phyloP scores from a whole-genome alignment of 2,113 vertebrate genomes.

The Calidris pugnax region DNA sequence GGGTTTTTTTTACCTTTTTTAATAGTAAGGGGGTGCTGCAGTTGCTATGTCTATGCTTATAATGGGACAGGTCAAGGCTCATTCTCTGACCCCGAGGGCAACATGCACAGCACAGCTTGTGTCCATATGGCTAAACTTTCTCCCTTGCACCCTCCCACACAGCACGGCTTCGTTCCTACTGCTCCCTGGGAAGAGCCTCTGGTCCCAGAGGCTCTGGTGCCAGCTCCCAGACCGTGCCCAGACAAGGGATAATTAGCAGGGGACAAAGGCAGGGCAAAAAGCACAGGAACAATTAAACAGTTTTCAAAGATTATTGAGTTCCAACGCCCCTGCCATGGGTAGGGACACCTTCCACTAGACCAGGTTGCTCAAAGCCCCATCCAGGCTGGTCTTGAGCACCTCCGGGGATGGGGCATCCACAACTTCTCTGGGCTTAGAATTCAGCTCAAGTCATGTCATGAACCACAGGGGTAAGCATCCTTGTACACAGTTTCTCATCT shows the following conservation, averaged over 20 bases:
- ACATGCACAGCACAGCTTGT: neutral
- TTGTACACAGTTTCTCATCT: neutral
- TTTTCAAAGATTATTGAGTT: too few species aligned
- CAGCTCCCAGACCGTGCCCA: neutral
- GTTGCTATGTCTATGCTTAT: fast-evolving
- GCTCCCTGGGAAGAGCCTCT: neutral
- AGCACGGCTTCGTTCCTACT: neutral
- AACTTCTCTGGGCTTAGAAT: neutral
- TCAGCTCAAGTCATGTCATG: neutral
- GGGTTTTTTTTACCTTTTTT: neutral
- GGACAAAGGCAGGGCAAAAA: neutral
- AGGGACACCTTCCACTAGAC: neutral
- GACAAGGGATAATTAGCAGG: neutral
- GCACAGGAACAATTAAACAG: neutral
- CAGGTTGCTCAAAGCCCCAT: neutral
- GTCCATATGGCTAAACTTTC: constrained; percentile 6
- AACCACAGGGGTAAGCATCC: neutral
- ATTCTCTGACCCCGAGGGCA: constrained; percentile 2
- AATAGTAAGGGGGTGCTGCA: neutral
- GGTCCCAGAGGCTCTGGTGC: too few species aligned
- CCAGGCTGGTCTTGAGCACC: neutral
- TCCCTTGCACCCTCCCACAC: neutral
- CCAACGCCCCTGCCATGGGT: too few species aligned
- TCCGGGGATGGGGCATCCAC: neutral
- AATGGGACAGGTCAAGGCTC: neutral